Evolutionary conservation across 2,888 invertebrate species (phyloP).

Genomic region (Oxystoma pomonae): DNA sequence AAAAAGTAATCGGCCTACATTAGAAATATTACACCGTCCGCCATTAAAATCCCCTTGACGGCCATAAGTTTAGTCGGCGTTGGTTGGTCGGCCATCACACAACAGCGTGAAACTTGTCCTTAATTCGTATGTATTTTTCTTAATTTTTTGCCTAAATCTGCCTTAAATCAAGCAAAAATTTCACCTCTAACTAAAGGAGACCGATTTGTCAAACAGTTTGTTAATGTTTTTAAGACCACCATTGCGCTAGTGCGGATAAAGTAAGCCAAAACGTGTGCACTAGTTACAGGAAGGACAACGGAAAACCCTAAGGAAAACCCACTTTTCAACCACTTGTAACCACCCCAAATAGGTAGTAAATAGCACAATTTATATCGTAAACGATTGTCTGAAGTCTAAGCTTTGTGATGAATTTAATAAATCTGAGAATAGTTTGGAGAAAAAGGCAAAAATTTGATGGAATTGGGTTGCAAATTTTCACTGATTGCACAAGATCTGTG

Average conservation of each 20-base stretch:
- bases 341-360: background rate
- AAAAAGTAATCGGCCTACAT: no score
- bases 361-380: background rate
- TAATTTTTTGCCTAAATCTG: background rate
- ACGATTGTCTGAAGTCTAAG: background rate
- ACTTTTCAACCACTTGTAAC: background rate
- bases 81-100: conserved; percentile 66
- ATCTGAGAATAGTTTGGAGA: background rate
- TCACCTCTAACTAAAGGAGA: background rate
- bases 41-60: no score
- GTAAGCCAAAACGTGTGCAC: background rate
- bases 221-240: background rate
- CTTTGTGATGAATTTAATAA: background rate
- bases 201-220: background rate
- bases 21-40: no score
- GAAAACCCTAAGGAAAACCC: background rate
- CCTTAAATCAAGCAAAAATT: no score
- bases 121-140: background rate
- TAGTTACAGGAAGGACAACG: background rate
- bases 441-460: background rate
- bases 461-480: background rate
- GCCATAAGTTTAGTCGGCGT: background rate
- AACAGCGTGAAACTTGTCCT: background rate
- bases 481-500: background rate
- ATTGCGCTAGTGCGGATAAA: background rate